phyloP scores from a whole-genome alignment of 2,888 invertebrate species.

The Himalopsyche kuldschensis region DNA sequence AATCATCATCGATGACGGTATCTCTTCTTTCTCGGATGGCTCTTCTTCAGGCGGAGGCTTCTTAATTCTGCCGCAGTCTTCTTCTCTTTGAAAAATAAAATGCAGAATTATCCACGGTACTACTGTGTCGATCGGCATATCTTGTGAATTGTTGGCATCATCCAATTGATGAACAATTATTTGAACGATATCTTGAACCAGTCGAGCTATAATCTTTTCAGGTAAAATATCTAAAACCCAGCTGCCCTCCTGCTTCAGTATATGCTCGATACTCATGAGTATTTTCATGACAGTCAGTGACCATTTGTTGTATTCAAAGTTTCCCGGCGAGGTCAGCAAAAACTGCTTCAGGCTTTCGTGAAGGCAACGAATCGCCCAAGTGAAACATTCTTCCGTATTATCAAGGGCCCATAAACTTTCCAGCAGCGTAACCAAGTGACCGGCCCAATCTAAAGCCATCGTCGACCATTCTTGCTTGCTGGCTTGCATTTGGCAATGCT shows the following conservation, averaged over 20 bases:
- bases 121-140: constrained; percentile 70
- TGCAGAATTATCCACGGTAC: constrained; percentile 84
- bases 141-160: constrained; percentile 63
- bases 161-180: constrained; percentile 80
- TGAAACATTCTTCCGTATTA: constrained; percentile 66
- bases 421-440: constrained; percentile 63
- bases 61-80: constrained; percentile 66
- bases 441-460: constrained; percentile 60
- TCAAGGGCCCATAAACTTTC: constrained; percentile 68
- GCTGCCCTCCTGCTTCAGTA: constrained; percentile 52
- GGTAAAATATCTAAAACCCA: constrained; percentile 59
- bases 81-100: constrained; percentile 73
- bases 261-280: constrained; percentile 54
- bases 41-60: constrained; percentile 49
- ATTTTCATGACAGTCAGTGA: constrained; percentile 54
- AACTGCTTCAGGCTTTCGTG: constrained; percentile 73
- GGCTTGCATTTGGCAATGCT: constrained; percentile 55
- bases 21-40: constrained; percentile 58
- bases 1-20: constrained; percentile 74
- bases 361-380: constrained; percentile 77
- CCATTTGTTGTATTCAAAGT: constrained; percentile 55
- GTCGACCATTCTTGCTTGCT: constrained; percentile 51
- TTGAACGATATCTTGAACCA: constrained; percentile 74
- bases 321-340: constrained; percentile 54
- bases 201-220: constrained; percentile 63